Base-by-base conservation (phyloP, 2,888 invertebrate species). In the Leptinotarsa tumamoca region DNA sequence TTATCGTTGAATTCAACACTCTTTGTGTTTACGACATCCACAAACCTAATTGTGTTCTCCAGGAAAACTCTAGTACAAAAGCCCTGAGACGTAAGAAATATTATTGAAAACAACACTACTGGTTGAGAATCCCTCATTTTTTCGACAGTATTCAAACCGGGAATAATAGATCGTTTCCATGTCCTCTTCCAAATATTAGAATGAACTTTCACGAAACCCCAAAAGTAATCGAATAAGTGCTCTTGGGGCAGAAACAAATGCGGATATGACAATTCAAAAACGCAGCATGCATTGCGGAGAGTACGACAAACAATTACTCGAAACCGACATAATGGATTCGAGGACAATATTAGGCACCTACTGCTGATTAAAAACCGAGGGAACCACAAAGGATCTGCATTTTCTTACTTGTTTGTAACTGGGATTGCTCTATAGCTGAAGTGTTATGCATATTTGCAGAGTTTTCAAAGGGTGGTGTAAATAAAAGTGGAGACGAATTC, bases 261-360 rank as follows among this genome's bases (percentile, higher is more conserved):
- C 69, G 54, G 69, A 69, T 56, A 70, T 52, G 66, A 73, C 82
- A 82, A 85, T 80, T 78, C 77, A 78, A 75, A 78, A 77, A 72
- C 79, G 58, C 81, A 79, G 76, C 81, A 72, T 75, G 79, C 75
- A 52, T 61, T 74, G 75, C 73, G 68, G 72, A 79, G 75, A 78
- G 75, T 70, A 74, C 69, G 77, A 71, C 71, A 72, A 79, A 79
- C 80, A 80, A 80, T 80, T 77, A 72, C 69, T 71, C 51, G 75
- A 71, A 69, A 79, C 78, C 80, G 76, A 67, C 79, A 49, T 75
- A 70, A 75, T 72, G 76, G 77, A 76, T 78, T 70, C 75, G 77
- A 74, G 79, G 72, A 81, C 79, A 81, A 80, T 75, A 74, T 75
- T 67, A 63, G 70, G 72, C 79, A 58, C 51, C 58, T 70, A 70